Base-by-base conservation (phyloP, 2,113 vertebrate species). In the Progne subis region DNA sequence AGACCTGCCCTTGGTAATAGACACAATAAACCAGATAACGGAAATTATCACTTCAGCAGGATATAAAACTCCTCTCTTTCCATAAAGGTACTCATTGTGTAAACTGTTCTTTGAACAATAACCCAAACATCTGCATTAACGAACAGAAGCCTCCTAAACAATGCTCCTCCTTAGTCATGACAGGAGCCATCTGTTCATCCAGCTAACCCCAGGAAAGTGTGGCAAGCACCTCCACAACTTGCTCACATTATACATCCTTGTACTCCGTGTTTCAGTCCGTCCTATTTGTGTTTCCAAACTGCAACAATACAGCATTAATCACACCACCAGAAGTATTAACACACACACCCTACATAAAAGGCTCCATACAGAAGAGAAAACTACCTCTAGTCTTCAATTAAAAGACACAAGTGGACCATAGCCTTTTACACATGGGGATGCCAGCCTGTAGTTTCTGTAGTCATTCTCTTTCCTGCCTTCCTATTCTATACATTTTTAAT, bases 341-440 rank as follows among this genome's bases (percentile, higher is more conserved):
- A 81, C 19, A 82, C 4, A n/a, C 4, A 5, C 2, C 4, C 3
- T 53, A 57, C 43, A 44, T 7, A 5, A 60, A 68, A 77, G 16
- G 55, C 46, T 84, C 11, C 14, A 41, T 47, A 32, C 0, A 1
- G 9, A 3, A 16, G 8, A 70, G 15, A 31, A 72, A 83, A 59
- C 6, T 28, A 18, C 9, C 8, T 31, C 21, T 10, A 8, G 29
- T 39, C 46, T 31, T 60, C 61, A 41, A 6, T 6, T 56, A 15
- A 64, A 60, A 19, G n/a, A 16, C 1, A 34, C 2, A 55, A 71
- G 20, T 1, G 1, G n/a, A 49, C 46, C 6, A 11, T 0, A 61
- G 49, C 15, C 28, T 47, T 34, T 17, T 2, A 72, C 0, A 0
- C 23, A 39, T 0, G 1, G 4, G 8, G 28, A 74, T 29, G 5